Percentiles rank a stretch among this genome's conserved stretches.
phyloP scores from a whole-genome alignment of 2,113 vertebrate genomes.

The Furnarius figulus region DNA sequence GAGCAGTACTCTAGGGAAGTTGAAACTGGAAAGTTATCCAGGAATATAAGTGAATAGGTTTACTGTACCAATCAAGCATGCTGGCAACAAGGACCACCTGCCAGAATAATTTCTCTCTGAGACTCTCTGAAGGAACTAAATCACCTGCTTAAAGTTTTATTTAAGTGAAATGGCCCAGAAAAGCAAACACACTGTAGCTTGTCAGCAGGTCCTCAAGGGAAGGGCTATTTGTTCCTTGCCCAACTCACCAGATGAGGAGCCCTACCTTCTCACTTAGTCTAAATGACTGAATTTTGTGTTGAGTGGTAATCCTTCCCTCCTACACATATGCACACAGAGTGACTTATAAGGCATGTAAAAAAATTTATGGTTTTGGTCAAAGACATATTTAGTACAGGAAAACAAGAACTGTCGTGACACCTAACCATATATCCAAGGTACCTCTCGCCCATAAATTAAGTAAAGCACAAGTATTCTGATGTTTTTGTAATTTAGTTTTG shows the following conservation, averaged over 20 bases:
- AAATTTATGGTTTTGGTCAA: neutral
- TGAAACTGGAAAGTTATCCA: slow-evolving; percentile 24
- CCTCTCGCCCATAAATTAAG: neutral
- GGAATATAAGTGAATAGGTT: neutral
- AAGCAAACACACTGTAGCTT: slow-evolving; percentile 43
- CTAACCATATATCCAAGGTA: neutral
- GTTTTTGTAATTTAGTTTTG: neutral
- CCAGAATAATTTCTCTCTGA: slow-evolving; percentile 56
- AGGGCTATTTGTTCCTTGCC: slow-evolving; percentile 6
- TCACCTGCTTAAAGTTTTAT: slow-evolving; percentile 68
- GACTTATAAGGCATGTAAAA: neutral
- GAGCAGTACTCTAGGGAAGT: neutral
- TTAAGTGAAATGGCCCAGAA: slow-evolving; percentile 69
- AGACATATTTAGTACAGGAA: neutral
- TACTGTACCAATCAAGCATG: slow-evolving; percentile 53
- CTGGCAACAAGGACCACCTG: slow-evolving; percentile 61
- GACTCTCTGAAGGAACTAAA: slow-evolving; percentile 63
- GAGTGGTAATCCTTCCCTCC: neutral
- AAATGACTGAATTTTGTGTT: neutral
- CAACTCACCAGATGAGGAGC: neutral
- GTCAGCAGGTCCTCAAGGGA: slow-evolving; percentile 35
- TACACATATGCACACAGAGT: neutral
- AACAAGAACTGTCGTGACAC: neutral
- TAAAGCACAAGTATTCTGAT: neutral
- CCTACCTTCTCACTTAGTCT: neutral